Base-by-base conservation (phyloP, 2,797 vertebrate species). In the Mastacembelus armatus region DNA sequence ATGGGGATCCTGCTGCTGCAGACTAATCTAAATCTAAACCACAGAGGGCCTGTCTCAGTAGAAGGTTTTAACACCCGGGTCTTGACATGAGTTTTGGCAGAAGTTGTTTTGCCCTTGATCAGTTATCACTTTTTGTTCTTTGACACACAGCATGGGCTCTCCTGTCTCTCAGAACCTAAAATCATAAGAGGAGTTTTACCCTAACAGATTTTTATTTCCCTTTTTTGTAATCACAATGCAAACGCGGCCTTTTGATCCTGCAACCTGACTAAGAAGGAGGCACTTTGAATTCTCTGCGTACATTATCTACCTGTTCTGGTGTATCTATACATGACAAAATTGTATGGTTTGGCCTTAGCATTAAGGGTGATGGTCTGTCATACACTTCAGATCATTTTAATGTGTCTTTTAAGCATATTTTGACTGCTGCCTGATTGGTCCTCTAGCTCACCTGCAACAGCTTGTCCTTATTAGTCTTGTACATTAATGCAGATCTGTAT, bases 231-330 rank as follows among this genome's bases (percentile, higher is more conserved):
- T 83, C 66, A 62, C 60, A 72, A 48, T 72, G 77, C 84, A 89
- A 86, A 84, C 77, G 91, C 85, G 84, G 92, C 93, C 93, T 93
- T 94, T 88, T 80, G 78, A 84, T 85, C 90, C 88, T 91, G 85
- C 83, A 80, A 86, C 87, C 89, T 88, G 81, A 85, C 55, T 66
- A 74, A 71, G 81, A 75, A 79, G 71, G 81, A 88, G 85, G 85
- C 84, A 89, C 90, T 91, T 92, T 92, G 81, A 87, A 83, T 87
- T 89, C 81, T 81, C 78, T 33, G 26, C 83, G 78, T 85, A 73
- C 83, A 81, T 77, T 36, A 82, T 84, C 79, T 81, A 83, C 77
- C 90, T 90, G 82, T 85, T 88, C 80, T 76, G 79, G 66, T 86
- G 68, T 78, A 74, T 74, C 66, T 74, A 81, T 75, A 83, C 29